Evolutionary conservation across 1,140 invertebrate genomes (phyloP).

Genomic region (Drosophila oshimai): DNA sequence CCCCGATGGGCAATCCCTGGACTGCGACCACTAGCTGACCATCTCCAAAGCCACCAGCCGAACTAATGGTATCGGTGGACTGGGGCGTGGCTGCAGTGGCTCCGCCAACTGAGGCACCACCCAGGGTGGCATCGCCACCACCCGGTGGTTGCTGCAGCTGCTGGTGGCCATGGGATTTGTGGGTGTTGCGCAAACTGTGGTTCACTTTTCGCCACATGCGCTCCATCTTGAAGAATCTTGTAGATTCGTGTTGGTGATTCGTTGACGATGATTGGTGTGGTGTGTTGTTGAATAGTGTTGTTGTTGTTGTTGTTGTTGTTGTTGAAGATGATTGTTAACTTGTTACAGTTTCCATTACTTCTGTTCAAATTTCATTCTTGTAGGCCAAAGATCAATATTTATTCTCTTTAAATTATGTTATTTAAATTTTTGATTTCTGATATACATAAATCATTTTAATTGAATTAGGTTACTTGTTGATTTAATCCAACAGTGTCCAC

Average conservation of each 20-base stretch:
- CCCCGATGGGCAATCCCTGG: conserved; percentile 32
- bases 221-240: conserved; percentile 53
- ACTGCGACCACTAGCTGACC: conserved; percentile 69
- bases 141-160: not conserved
- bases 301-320: conserved; percentile 1
- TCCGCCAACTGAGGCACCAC: not conserved
- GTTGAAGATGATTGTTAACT: not conserved
- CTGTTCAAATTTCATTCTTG: no score
- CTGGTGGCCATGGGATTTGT: conserved; percentile 48
- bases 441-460: no score
- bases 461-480: no score
- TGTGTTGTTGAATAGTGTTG: not conserved
- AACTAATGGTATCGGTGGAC: conserved; percentile 71
- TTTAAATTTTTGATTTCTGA: no score
- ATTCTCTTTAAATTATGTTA: not conserved
- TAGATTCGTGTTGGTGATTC: not conserved
- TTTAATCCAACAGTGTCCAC: no score
- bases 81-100: conserved; percentile 48
- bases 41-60: conserved; percentile 75
- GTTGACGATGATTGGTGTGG: not conserved
- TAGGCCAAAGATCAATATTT: not conserved
- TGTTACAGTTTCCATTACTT: not conserved
- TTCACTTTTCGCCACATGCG: conserved; percentile 82
- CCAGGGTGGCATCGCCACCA: not conserved
- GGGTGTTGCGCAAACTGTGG: conserved; percentile 77